Evolutionary conservation across 2,797 vertebrate genomes (phyloP), one percentile per base, ranked within the genome.

Genomic region (Glossophaga mutica): DNA sequence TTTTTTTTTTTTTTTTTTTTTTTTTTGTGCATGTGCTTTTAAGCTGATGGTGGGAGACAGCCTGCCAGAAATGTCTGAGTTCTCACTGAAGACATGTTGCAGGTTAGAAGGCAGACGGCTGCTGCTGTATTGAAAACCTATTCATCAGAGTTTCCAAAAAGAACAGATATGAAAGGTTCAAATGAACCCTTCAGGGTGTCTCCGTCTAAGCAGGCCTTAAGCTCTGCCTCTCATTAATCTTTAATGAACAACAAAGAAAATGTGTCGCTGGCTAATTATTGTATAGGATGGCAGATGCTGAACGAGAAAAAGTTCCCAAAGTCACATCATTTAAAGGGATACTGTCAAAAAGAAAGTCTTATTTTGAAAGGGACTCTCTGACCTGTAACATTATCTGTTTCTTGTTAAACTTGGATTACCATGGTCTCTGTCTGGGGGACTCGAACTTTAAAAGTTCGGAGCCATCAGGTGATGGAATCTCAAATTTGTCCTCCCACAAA

Each of bases 171-270:
- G 96, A 97, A 97, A 96, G 77, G 96, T 96, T 97, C 96, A 96
- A 88, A 91, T 76, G 94, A 94, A 93, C 95, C 91, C 95, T 96
- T 97, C 95, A 95, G 94, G 87, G 50, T 96, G 95, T 83, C 93
- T 94, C 91, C 81, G 37, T 96, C 87, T 70, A 90, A 87, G 81
- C 52, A 65, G 87, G 44, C 87, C 81, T 90, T 59, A 76, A 94
- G 84, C 91, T 90, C 81, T 93, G 84, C 81, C 84, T 96, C 84
- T 90, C 94, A 86, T 97, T 97, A 96, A 94, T 97, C 95, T 96
- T 96, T 95, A 97, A 98, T 94, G 95, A 97, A 94, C 93, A 96
- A 90, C 87, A 96, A 94, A 94, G 81, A 95, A 92, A 97, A 93
- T 87, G 42, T 79, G 42, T 90, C 1, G 9, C 91, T 87, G 89